Base-by-base conservation (phyloP, 2,888 invertebrate genomes). In the Platycheirus rosarum region DNA sequence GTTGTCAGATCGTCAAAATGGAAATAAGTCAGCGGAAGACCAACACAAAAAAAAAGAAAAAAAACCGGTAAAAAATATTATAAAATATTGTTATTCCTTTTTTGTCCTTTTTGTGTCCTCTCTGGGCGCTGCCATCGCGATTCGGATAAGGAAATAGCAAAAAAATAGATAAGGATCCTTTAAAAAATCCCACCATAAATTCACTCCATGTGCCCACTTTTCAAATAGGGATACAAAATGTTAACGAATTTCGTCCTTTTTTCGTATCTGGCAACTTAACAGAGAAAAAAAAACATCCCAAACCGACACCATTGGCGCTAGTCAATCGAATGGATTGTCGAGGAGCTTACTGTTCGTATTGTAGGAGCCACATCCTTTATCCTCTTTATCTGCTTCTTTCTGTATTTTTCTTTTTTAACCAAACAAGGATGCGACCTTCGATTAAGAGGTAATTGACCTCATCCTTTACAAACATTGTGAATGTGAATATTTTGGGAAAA, bases 71-170 rank as follows among this genome's bases (percentile, higher is more conserved):
- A 23, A 48, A 26, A 37, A 69, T 44, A 42, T 35, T 65, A 70
- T 80, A 70, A 80, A 80, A 80, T 80, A 80, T 76, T 76, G 53
- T 76, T 80, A 71, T 80, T 76, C 70, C 53, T 66, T 62, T 75
- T 80, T 35, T 60, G 62, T 66, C 69, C 57, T 65, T 75, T 49
- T 66, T 68, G 68, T 63, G n/a, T n/a, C n/a, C n/a, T 69, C 76
- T 76, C 63, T 76, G 42, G 20, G 5, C 23, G 13, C 20, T 18
- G 40, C 16, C 14, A 23, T 23, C 26, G 16, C 26, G 23, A 53
- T 13, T 55, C 18, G n/a, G 16, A 26, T 49, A 14, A 23, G 2
- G 23, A 18, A 18, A n/a, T 20, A 57, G 40, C 23, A 23, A 57
- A 57, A 40, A 40, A 7, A 5, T 49, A 60, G 65, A 69, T 70